phyloP scores from a whole-genome alignment of 2,113 vertebrate genomes.

The Xyrauchen texanus region DNA sequence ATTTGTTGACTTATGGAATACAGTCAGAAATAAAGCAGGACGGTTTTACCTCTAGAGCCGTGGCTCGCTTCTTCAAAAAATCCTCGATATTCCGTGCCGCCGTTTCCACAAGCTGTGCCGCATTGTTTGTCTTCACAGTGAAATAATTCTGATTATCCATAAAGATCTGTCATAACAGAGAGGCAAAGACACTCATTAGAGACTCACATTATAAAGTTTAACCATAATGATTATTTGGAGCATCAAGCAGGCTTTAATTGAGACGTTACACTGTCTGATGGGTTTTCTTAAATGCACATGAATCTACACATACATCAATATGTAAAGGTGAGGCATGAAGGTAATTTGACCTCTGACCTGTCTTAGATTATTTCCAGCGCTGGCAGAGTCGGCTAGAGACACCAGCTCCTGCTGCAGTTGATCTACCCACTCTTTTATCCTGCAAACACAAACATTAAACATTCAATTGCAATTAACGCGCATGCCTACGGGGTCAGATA shows the following conservation, averaged over 20 bases:
- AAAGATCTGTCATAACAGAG: constrained; percentile 81
- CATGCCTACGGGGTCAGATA: background rate
- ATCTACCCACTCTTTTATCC: constrained; percentile 96
- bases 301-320: background rate
- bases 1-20: background rate
- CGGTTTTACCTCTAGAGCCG: constrained; percentile 89
- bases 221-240: constrained; percentile 1
- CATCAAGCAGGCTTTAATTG: constrained; percentile 2
- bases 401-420: constrained; percentile 96
- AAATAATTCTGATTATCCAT: constrained; percentile 80
- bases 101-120: constrained; percentile 88
- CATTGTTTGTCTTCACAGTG: constrained; percentile 89
- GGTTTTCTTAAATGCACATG: background rate
- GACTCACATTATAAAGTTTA: background rate
- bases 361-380: constrained; percentile 83
- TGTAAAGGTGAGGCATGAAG: background rate
- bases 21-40: background rate
- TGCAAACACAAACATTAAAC: constrained; percentile 62
- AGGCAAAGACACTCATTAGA: constrained; percentile 36
- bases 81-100: constrained; percentile 94
- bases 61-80: constrained; percentile 89
- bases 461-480: background rate
- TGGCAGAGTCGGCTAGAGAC: constrained; percentile 85
- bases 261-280: background rate
- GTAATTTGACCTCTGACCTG: constrained; percentile 72